Evolutionary conservation across 2,113 vertebrate species (phyloP).

Genomic region (Callaeas wilsoni): DNA sequence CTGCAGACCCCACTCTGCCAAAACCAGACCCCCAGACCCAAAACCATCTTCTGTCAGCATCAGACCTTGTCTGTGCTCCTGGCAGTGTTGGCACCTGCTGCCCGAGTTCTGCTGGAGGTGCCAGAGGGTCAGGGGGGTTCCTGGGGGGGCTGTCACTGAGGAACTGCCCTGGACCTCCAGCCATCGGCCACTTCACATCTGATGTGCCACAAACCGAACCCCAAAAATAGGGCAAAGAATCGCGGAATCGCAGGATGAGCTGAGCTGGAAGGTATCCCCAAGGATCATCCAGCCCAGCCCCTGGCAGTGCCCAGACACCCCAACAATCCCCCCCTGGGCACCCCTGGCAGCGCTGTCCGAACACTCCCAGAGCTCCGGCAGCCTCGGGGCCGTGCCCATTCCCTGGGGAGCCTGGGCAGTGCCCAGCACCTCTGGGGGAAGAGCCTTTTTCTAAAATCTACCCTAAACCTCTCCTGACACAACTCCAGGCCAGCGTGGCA

Average conservation of each 20-base stretch:
- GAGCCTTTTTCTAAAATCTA: not conserved
- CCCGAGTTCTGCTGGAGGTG: not conserved
- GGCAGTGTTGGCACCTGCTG: too few species aligned
- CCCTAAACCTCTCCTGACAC: not conserved
- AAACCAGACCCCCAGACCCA: rapidly evolving
- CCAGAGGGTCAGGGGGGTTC: not conserved
- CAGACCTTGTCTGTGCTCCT: rapidly evolving
- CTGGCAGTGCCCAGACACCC: too few species aligned
- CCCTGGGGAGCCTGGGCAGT: not conserved
- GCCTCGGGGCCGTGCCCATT: rapidly evolving
- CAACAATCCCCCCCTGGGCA: not conserved
- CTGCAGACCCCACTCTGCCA: not conserved
- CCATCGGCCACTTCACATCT: rapidly evolving
- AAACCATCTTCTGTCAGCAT: rapidly evolving
- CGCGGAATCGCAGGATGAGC: not conserved
- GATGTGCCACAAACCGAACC: rapidly evolving
- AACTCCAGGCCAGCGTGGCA: not conserved
- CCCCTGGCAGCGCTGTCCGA: rapidly evolving
- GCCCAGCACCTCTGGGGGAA: not conserved
- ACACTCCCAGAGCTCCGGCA: not conserved
- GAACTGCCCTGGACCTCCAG: not conserved
- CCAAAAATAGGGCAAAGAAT: not conserved
- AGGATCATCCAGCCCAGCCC: not conserved
- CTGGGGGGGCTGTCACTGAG: too few species aligned
- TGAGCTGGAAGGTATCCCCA: too few species aligned